phyloP scores from a whole-genome alignment of 2,797 vertebrate genomes.

The Oreortyx pictus region DNA sequence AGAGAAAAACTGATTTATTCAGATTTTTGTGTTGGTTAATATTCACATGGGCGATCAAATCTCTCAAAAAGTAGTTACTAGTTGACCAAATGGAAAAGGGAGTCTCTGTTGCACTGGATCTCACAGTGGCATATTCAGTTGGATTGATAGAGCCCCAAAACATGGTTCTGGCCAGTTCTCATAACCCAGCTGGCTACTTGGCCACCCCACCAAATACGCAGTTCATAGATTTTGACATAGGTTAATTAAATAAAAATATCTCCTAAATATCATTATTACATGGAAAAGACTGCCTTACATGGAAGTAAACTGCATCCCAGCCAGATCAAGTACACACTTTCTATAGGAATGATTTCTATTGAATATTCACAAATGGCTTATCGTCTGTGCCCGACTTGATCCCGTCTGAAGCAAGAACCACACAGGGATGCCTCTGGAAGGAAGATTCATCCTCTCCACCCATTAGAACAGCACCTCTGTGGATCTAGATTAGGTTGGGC shows the following conservation, averaged over 20 bases:
- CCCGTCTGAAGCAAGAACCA: not conserved
- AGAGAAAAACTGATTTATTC: not conserved
- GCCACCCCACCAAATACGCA: not conserved
- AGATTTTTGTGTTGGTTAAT: not conserved
- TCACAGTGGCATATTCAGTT: not conserved
- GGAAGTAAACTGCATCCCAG: not conserved
- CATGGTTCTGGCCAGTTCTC: not conserved
- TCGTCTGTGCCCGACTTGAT: not conserved
- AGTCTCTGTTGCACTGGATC: not conserved
- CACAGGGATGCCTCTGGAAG: not conserved
- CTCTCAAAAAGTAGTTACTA: not conserved
- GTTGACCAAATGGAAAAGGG: not conserved
- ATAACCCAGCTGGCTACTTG: not conserved
- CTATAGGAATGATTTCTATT: not conserved
- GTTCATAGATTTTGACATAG: not conserved
- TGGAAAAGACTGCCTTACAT: not conserved
- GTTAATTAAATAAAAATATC: not conserved
- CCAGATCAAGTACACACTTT: not conserved
- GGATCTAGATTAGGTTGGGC: accelerated
- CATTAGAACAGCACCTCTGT: not conserved
- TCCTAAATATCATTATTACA: not conserved
- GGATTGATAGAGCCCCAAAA: not conserved
- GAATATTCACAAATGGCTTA: not conserved
- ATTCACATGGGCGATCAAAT: accelerated
- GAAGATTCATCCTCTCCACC: not conserved